Conservation (phyloP, 2,888 invertebrate genomes). For the Morpho helenor region DNA sequence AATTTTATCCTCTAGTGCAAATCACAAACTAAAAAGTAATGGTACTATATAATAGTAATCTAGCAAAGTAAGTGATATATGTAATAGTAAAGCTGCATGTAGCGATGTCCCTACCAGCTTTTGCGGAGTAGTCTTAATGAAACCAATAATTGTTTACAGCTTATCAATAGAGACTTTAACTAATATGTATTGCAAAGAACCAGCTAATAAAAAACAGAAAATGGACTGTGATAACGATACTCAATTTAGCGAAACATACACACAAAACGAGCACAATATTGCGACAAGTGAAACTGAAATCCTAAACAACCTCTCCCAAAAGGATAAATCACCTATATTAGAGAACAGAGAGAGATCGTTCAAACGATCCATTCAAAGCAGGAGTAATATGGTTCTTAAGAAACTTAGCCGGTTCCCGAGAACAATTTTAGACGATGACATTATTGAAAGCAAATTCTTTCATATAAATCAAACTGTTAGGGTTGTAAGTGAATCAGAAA, state of each 20-base stretch:
- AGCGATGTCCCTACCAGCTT: no score
- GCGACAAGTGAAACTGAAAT: constrained; percentile 37
- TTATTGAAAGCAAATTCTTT: constrained; percentile 82
- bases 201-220: constrained; percentile 53
- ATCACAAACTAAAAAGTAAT: no score
- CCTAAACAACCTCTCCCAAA: constrained; percentile 31
- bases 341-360: constrained; percentile 62
- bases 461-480: constrained; percentile 19
- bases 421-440: constrained; percentile 58
- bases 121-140: no score
- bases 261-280: constrained; percentile 35
- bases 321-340: constrained; percentile 64
- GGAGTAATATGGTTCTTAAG: constrained; percentile 54
- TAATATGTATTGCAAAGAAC: constrained; percentile 65
- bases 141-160: constrained; percentile 43
- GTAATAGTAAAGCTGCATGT: no score
- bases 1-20: no score
- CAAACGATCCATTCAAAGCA: constrained; percentile 47
- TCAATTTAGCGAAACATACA: constrained; percentile 28
- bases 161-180: constrained; percentile 64
- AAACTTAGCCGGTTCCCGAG: constrained; percentile 74
- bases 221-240: constrained; percentile 31
- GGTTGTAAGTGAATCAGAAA: constrained; percentile 27
- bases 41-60: no score
- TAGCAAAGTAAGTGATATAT: no score